These are phyloP conservation scores for Nomada fucata DNA, from an alignment of 2,888 invertebrate species.

Conservation along the genomic window DNA sequence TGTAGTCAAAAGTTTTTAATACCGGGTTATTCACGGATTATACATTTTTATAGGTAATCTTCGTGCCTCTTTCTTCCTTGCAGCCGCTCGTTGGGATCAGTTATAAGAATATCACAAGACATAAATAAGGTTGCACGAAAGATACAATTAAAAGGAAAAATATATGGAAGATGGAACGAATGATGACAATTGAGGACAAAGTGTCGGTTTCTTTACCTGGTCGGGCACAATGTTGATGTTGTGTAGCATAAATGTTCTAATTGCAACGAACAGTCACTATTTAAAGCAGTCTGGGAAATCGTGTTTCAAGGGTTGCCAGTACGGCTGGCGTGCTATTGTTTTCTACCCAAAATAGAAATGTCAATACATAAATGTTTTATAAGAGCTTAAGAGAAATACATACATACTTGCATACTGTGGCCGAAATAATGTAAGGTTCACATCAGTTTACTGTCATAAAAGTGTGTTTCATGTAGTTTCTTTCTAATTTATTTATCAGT, in stretches of 20 bases:
- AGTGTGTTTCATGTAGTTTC: no score
- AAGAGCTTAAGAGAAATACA: background rate
- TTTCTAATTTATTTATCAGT: no score
- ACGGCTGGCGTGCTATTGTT: slow-evolving; percentile 1
- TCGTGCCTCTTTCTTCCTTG: background rate
- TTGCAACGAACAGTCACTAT: slow-evolving; percentile 27
- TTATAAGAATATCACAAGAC: background rate
- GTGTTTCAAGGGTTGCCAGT: background rate
- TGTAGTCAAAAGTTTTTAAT: slow-evolving; percentile 16
- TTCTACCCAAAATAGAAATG: slow-evolving; percentile 34
- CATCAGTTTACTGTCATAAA: no score
- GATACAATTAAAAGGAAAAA: background rate
- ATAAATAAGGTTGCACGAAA: background rate
- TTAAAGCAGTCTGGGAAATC: slow-evolving; percentile 30
- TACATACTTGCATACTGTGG: no score
- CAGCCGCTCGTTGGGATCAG: background rate
- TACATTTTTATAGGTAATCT: slow-evolving; percentile 11
- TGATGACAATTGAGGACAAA: background rate
- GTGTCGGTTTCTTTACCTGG: background rate
- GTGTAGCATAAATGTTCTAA: slow-evolving; percentile 3
- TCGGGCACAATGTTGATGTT: slow-evolving; percentile 10
- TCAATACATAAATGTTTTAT: background rate
- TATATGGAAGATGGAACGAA: background rate
- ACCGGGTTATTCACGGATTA: background rate
- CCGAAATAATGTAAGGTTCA: no score